phyloP scores from a whole-genome alignment of 2,888 invertebrate genomes.

The Graphium colonna region DNA sequence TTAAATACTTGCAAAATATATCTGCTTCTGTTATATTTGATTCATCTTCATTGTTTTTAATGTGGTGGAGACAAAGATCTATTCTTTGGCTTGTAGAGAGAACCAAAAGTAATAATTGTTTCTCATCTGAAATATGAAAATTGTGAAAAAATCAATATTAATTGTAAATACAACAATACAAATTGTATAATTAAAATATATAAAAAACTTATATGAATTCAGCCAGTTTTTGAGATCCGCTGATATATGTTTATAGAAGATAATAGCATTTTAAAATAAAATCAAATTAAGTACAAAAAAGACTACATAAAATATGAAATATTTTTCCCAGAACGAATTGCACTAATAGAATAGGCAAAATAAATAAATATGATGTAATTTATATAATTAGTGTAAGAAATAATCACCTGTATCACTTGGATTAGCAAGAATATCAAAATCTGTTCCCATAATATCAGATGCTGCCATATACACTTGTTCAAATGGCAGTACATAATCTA shows the following conservation, averaged over 20 bases:
- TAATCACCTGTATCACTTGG: slow-evolving; percentile 34
- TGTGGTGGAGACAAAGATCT: slow-evolving; percentile 44
- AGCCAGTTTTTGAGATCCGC: too few species aligned
- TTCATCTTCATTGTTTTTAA: slow-evolving; percentile 32
- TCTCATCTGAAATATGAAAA: slow-evolving; percentile 39
- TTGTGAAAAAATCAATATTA: neutral
- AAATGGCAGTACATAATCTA: slow-evolving; percentile 48
- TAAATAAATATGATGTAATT: too few species aligned
- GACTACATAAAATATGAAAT: too few species aligned
- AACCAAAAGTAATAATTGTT: slow-evolving; percentile 41
- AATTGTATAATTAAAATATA: too few species aligned
- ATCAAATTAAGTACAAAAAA: too few species aligned
- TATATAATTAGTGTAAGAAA: too few species aligned
- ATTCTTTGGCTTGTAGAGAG: slow-evolving; percentile 48
- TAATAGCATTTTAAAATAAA: too few species aligned
- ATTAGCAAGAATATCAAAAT: slow-evolving; percentile 50
- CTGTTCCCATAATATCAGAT: slow-evolving; percentile 43
- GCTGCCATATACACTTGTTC: slow-evolving; percentile 47
- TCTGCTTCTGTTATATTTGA: slow-evolving; percentile 33
- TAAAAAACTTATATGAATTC: too few species aligned
- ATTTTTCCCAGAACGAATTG: neutral
- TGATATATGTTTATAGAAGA: too few species aligned
- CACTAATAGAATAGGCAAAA: too few species aligned
- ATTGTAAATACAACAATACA: slow-evolving; percentile 17
- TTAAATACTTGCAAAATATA: slow-evolving; percentile 44